Conservation (phyloP, 1,140 invertebrate genomes). For the Drosophila ogumai region DNA sequence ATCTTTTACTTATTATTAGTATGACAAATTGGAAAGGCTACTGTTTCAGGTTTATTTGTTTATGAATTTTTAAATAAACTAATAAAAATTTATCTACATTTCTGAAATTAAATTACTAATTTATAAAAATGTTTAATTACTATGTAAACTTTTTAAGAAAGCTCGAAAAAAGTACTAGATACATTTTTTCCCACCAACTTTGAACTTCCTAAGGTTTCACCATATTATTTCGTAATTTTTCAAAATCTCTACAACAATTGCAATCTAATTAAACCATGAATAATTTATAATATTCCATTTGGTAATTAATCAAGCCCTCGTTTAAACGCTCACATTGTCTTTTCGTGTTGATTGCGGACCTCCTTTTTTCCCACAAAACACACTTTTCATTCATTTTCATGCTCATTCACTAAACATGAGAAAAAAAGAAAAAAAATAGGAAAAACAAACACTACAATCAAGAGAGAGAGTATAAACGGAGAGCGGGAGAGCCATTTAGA, state of each 20-base stretch:
- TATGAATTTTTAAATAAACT: not conserved
- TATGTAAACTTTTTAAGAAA: too few relatives aligned
- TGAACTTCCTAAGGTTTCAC: not conserved
- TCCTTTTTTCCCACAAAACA: slow-evolving; percentile 34
- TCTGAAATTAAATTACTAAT: not conserved
- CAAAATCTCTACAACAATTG: slow-evolving; percentile 6
- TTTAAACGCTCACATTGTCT: slow-evolving; percentile 26
- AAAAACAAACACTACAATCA: slow-evolving; percentile 29
- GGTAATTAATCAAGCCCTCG: slow-evolving; percentile 39
- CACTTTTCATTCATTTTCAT: slow-evolving; percentile 77
- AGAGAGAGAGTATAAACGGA: not conserved
- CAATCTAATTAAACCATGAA: slow-evolving; percentile 19
- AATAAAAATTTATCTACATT: not conserved
- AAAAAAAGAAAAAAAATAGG: slow-evolving; percentile 33
- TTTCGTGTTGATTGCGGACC: slow-evolving; percentile 38
- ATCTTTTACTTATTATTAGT: slow-evolving; percentile 15
- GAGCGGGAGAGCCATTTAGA: not conserved
- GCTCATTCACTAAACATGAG: slow-evolving; percentile 51
- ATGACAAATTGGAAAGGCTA: slow-evolving; percentile 20
- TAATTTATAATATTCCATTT: slow-evolving; percentile 13
- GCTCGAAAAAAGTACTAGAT: too few relatives aligned
- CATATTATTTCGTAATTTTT: not conserved
- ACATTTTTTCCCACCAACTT: not conserved
- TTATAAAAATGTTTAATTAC: too few relatives aligned
- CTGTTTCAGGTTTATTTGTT: not conserved